phyloP scores from a whole-genome alignment of 2,888 invertebrate genomes.

The Timema podura region DNA sequence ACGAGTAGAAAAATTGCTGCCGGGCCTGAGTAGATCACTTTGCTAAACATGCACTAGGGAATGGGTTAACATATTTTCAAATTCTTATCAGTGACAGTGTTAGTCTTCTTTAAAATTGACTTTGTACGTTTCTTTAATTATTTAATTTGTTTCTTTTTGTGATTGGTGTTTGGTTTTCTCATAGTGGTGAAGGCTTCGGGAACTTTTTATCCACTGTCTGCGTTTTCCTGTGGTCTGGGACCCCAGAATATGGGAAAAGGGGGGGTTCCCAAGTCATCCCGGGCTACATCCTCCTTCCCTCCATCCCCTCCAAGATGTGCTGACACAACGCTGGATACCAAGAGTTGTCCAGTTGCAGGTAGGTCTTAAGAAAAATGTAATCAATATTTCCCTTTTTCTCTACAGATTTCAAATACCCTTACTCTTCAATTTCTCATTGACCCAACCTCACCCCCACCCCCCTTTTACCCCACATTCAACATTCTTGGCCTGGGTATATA shows the following conservation, averaged over 20 bases:
- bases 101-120: too few species aligned
- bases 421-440: too few species aligned
- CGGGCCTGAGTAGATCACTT: too few species aligned
- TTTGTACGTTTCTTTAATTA: too few species aligned
- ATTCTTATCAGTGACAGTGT: too few species aligned
- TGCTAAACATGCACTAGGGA: too few species aligned
- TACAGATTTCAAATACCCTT: not conserved
- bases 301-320: constrained; percentile 26
- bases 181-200: constrained; percentile 90
- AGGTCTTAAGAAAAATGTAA: constrained; percentile 16
- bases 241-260: constrained; percentile 28
- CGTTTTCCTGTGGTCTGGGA: constrained; percentile 32
- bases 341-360: constrained; percentile 25
- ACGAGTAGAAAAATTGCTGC: too few species aligned
- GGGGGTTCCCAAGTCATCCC: constrained; percentile 29
- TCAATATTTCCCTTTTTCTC: not conserved
- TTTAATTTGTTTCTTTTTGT: not conserved
- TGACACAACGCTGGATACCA: constrained; percentile 18
- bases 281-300: constrained; percentile 30
- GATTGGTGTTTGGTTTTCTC: constrained; percentile 25
- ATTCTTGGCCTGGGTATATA: constrained; percentile 3
- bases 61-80: too few species aligned
- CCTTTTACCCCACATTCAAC: constrained; percentile 6
- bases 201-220: constrained; percentile 83
- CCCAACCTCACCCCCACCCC: not conserved